phyloP scores from a whole-genome alignment of 2,113 vertebrate species.

The Siniperca chuatsi region DNA sequence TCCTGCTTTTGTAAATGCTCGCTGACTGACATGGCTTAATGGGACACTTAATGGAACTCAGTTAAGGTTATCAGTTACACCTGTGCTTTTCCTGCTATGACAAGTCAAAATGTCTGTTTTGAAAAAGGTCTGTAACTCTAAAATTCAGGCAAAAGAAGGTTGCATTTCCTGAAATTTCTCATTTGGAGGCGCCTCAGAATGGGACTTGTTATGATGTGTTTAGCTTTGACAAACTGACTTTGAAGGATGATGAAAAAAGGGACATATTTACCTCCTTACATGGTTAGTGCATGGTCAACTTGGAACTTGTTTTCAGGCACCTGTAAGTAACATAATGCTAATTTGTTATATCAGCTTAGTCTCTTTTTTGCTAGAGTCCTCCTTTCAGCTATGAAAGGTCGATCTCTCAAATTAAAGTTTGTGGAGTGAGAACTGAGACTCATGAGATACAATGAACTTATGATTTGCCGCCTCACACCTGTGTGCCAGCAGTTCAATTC shows the following conservation, averaged over 20 bases:
- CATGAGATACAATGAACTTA: background rate
- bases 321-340: background rate
- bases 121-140: background rate
- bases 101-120: background rate
- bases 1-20: background rate
- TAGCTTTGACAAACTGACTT: background rate
- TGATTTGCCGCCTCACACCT: conserved; percentile 2
- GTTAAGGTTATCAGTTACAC: conserved; percentile 1
- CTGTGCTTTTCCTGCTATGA: background rate
- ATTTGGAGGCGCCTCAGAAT: background rate
- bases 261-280: background rate
- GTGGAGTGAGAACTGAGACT: background rate
- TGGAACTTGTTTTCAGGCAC: background rate
- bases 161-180: background rate
- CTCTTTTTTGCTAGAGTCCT: background rate
- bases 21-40: background rate
- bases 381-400: background rate
- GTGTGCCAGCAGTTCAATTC: background rate
- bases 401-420: background rate
- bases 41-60: background rate
- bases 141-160: background rate
- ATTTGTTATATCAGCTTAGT: background rate
- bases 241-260: background rate
- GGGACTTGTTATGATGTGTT: background rate
- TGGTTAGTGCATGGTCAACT: background rate